Percentiles rank a stretch among this genome's conserved stretches.
Conservation (phyloP, 2,888 invertebrate species). For the Melanargia galathea region DNA sequence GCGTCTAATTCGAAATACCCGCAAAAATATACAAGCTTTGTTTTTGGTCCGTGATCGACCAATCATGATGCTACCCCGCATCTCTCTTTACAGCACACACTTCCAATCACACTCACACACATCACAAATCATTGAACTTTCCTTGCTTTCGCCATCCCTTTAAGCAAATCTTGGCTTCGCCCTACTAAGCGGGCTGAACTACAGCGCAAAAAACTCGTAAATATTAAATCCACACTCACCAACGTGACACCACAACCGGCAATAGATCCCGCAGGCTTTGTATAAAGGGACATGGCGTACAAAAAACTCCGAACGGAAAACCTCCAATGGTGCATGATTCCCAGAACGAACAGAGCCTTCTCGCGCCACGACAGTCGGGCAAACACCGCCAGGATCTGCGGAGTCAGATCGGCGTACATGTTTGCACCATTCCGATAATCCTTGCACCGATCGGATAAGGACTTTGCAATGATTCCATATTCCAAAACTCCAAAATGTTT, state of each 20-base stretch:
- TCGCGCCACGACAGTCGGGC: constrained; percentile 51
- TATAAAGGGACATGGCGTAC: constrained; percentile 47
- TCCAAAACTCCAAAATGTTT: background rate
- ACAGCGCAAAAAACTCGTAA: background rate
- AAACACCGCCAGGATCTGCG: constrained; percentile 55
- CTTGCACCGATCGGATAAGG: background rate
- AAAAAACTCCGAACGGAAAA: constrained; percentile 51
- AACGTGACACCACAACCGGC: constrained; percentile 17
- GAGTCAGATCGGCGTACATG: constrained; percentile 41
- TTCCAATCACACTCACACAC: no score
- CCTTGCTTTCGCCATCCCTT: no score
- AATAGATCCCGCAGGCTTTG: constrained; percentile 38
- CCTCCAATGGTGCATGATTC: constrained; percentile 54
- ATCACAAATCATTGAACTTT: no score
- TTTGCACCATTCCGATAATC: constrained; percentile 36
- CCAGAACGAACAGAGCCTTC: constrained; percentile 52
- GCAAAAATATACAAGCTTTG: no score
- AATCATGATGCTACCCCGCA: no score
- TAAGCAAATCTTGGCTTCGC: no score
- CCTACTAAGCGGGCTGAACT: background rate
- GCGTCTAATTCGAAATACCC: no score
- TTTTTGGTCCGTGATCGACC: no score
- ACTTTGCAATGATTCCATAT: background rate
- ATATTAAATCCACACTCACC: constrained; percentile 38
- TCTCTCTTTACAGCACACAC: no score